A percentile compares a stretch with the other conserved stretches of the same genome.
phyloP scores from a whole-genome alignment of 2,113 vertebrate species.

The Notothenia coriiceps region DNA sequence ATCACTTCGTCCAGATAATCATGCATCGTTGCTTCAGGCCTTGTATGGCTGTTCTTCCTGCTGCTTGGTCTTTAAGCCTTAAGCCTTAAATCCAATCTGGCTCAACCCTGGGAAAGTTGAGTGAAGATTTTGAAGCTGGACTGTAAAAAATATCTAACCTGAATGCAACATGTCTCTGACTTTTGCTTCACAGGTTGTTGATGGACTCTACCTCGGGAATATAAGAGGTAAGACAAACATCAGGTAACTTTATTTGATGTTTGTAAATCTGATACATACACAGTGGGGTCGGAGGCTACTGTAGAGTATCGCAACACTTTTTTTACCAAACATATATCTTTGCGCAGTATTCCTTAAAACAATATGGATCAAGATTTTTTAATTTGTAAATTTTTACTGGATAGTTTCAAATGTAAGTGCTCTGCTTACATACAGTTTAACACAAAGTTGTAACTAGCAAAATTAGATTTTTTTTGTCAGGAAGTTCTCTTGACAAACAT shows the following conservation, averaged over 20 bases:
- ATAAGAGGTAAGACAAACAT: conserved; percentile 86
- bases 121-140: conserved; percentile 34
- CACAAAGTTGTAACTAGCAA: neutral
- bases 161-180: conserved; percentile 65
- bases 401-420: neutral
- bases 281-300: neutral
- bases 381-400: neutral
- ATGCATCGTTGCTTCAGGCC: conserved; percentile 54
- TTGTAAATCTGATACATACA: neutral
- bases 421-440: neutral
- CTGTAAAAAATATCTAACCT: conserved; percentile 41
- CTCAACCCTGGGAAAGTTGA: conserved; percentile 38
- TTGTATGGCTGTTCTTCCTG: conserved; percentile 68
- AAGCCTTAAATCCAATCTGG: conserved; percentile 72
- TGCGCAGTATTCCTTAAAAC: neutral
- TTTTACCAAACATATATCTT: neutral
- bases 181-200: conserved; percentile 84
- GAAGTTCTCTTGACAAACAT: neutral
- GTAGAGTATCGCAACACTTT: neutral
- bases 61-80: conserved; percentile 48
- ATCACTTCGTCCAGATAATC: conserved; percentile 47
- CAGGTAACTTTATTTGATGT: conserved; percentile 9
- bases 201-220: conserved; percentile 91
- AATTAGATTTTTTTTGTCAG: neutral
- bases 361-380: neutral